A percentile compares a stretch with the other conserved stretches of the same genome.
These are phyloP conservation scores for Gymnoscopelus microlampas DNA, from an alignment of 2,797 vertebrate genomes.

Conservation along the genomic window DNA sequence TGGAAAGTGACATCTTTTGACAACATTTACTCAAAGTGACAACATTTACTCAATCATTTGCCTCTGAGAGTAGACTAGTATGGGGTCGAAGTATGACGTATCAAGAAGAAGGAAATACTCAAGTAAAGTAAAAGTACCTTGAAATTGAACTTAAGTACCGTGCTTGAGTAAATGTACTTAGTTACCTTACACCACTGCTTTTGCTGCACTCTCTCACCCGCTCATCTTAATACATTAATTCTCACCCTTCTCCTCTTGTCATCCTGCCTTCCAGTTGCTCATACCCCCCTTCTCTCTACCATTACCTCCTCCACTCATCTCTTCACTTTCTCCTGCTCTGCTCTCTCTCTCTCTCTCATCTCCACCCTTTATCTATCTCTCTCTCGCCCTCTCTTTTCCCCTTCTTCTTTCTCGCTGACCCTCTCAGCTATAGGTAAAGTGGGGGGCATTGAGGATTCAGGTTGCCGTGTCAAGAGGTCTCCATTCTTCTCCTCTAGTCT, in stretches of 20 bases:
- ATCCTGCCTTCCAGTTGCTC: neutral
- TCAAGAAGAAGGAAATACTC: too few species aligned
- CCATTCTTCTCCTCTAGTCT: slow-evolving; percentile 75
- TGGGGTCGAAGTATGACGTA: too few species aligned
- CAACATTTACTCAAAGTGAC: too few species aligned
- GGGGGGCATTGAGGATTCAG: slow-evolving; percentile 80
- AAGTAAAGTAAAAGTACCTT: too few species aligned
- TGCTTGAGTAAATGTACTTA: too few species aligned
- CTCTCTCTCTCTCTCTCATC: slow-evolving; percentile 27
- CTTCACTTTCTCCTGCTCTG: slow-evolving; percentile 15
- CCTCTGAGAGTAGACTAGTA: too few species aligned
- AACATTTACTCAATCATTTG: too few species aligned
- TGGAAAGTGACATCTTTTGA: too few species aligned
- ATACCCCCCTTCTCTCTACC: neutral
- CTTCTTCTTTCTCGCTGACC: slow-evolving; percentile 55
- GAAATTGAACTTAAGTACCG: too few species aligned
- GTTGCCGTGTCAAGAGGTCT: slow-evolving; percentile 83
- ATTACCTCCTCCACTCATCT: neutral
- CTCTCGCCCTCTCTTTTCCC: slow-evolving; percentile 44
- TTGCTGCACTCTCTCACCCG: too few species aligned
- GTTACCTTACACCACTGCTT: too few species aligned
- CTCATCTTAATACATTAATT: neutral
- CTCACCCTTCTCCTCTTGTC: neutral
- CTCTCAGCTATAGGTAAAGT: slow-evolving; percentile 77
- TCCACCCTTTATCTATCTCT: slow-evolving; percentile 53